Base-by-base conservation (phyloP, 2,797 vertebrate genomes). In the Leptoclinus maculatus region DNA sequence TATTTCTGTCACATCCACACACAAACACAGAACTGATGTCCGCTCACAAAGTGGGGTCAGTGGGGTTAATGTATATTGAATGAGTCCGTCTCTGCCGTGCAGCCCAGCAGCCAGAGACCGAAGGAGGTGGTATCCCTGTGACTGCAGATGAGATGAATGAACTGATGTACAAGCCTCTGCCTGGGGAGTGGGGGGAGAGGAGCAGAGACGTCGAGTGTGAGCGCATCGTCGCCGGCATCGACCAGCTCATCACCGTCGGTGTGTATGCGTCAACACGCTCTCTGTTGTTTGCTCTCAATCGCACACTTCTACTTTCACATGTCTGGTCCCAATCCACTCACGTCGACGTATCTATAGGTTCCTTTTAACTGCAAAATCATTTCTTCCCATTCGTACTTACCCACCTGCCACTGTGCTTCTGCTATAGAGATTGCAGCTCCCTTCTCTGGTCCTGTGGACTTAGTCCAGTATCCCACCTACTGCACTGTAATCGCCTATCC, bases 401-500 rank as follows among this genome's bases (percentile, higher is more conserved):
- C 9, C 10, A 14, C 7, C 4, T 29, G 17, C 7, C n/a, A 43
- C 36, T 58, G 14, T 71, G 23, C 77, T 34, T 66, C 5, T 74
- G 74, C 54, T 51, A 41, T 94, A 99, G 98, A 97, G 78, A 97
- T 99, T 45, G 94, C 97, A 17, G 96, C 96, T 63, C 97, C 97
- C 0, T 99, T 99, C 91, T 96, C 97, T 82, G 97, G 96, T 60
- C 98, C 98, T 0, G 98, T 99, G 83, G 98, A 99, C 86, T 93
- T 99, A 21, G 78, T 92, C 75, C 97, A 97, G 1, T 99, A 99
- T 87, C 98, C 98, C 23, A 96, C 96, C 51, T 99, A 99, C 93
- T 97, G 97, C 89, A 96, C 96, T 0, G 96, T 98, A 68, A 93
- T 99, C 2, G 97, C 98, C 17, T 99, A 99, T 86, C 98, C 98